Evolutionary conservation across 2,888 invertebrate species (phyloP), one percentile per base, ranked within the genome.

Genomic region (Koerneria pararmatus): DNA sequence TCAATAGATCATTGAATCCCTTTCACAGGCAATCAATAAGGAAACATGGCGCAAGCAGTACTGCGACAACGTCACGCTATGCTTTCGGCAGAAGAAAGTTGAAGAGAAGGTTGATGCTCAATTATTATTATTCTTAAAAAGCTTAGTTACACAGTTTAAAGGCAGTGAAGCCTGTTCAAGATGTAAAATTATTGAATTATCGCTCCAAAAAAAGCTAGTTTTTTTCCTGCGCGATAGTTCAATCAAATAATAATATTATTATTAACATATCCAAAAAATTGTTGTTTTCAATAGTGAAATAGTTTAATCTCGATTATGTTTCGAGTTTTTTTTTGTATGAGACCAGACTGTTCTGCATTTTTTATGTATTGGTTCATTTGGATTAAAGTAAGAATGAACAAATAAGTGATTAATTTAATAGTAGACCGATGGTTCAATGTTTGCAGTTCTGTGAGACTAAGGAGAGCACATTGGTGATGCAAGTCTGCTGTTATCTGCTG

Each of bases 51-150:
- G 74, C 31, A 76, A 73, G 57, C 74, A 76, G 83, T 93, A 95
- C 84, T 95, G 95, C 84, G 89, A 89, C 65, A 89, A 90, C 0
- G 87, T 93, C 83, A 88, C 92, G 32, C 88, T 95, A 68, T 90
- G 90, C 70, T 95, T 95, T 87, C 89, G 90, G 71, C 89, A 92
- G 79, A 84, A 86, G 1, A 88, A 89, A 37, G 88, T 92, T 73
- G 95, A 95, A 85, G 87, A 88, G 70, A 93, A 93, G 89, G 90
- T 90, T 1, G 22, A 57, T 1, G 1, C 29, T n/a, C 35, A 6
- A 24, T 32, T 32, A 58, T 37, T 31, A 34, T 29, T 37, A 57
- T n/a, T n/a, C n/a, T 8, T n/a, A n/a, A n/a, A n/a, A n/a, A n/a
- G n/a, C n/a, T n/a, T n/a, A n/a, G n/a, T n/a, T n/a, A n/a, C n/a